Percentiles rank a stretch among this genome's conserved stretches.
Evolutionary conservation across 2,888 invertebrate species (phyloP).

Genomic region (Noctua janthina): DNA sequence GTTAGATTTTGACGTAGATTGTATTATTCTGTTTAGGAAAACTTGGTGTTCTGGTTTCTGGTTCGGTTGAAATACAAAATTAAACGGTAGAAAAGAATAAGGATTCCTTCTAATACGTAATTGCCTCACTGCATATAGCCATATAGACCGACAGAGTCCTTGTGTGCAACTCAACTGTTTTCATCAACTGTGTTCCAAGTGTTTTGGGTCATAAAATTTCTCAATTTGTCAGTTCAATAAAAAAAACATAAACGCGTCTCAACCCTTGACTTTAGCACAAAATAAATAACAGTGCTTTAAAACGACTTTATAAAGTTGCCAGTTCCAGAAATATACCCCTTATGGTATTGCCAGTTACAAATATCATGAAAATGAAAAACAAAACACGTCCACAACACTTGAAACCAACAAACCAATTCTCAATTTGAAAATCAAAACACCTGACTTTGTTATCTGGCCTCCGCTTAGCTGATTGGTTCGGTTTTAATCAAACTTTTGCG

Average conservation of each 20-base stretch:
- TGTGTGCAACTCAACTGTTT: no score
- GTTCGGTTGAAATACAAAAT: neutral
- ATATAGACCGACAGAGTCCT: no score
- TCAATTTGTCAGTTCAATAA: neutral
- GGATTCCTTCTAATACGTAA: no score
- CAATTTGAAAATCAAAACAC: slow-evolving; percentile 61
- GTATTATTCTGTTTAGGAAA: neutral
- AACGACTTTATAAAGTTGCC: no score
- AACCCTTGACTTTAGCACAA: neutral
- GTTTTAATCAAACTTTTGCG: slow-evolving; percentile 77
- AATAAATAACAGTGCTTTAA: no score
- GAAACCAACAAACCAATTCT: slow-evolving; percentile 42
- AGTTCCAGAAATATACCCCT: no score
- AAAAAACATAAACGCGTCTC: neutral
- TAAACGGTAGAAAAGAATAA: no score
- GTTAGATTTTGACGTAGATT: slow-evolving; percentile 12
- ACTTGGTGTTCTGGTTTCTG: neutral
- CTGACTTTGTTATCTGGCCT: slow-evolving; percentile 63
- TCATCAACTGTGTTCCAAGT: neutral
- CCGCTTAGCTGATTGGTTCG: slow-evolving; percentile 71
- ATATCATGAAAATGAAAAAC: slow-evolving; percentile 7
- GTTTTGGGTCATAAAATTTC: neutral
- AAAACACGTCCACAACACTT: slow-evolving; percentile 24
- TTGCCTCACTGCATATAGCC: no score
- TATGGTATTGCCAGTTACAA: neutral